Base-by-base conservation (phyloP, 2,888 invertebrate species). In the Himalopsyche kuldschensis region DNA sequence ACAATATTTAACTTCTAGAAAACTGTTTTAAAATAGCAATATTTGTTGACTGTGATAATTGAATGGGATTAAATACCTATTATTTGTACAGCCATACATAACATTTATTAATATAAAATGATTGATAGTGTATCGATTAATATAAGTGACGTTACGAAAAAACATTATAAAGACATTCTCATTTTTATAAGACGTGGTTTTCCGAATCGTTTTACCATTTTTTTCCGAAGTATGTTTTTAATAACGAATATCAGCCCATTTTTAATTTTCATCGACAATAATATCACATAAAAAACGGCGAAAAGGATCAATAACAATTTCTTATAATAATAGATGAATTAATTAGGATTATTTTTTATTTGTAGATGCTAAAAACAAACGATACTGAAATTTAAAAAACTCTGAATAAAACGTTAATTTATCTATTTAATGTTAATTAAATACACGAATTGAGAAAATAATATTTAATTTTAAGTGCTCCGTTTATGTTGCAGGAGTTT, bases 191-290 rank as follows among this genome's bases (percentile, higher is more conserved):
- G 75, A 79, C 79, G 31, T 78, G 82, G 78, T 48, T 79, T 79
- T 80, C 41, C 79, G 78, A 78, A 82, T 84, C 77, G 55, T 82
- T 82, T 46, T 81, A 82, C 75, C 48, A 82, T 35, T 80, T 81
- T 80, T 81, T 82, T 77, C 79, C 75, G n/a, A 79, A 75, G 80
- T 83, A 80, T 82, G 32, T 79, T 83, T 69, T 84, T 85, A 84
- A 85, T 87, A 87, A 87, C 85, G 86, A 86, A 85, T 86, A 87
- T 87, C 87, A 87, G 85, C 85, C 87, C 85, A 55, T 63, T 35
- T 35, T 78, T 78, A 81, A 84, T 81, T 79, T 84, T 81, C 82
- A 84, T 84, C 81, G 78, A 78, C 81, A 84, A 84, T 79, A 82
- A 82, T 84, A 84, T 84, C 81, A 82, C 84, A 84, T 81, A 84